These are phyloP conservation scores for Norana najaformis DNA, from an alignment of 2,888 invertebrate genomes.

Conservation along the genomic window DNA sequence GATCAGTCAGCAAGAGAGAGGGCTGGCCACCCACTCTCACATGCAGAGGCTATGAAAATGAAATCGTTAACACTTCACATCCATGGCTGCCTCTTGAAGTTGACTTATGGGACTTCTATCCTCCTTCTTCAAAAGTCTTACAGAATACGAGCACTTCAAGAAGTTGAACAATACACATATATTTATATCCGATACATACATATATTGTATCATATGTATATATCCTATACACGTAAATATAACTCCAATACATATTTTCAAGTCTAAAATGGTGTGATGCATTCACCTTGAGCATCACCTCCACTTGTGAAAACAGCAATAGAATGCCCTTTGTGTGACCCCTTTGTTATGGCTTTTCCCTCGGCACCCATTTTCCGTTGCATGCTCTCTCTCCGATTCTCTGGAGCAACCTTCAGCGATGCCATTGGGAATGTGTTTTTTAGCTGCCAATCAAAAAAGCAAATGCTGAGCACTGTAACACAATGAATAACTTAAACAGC, in stretches of 20 bases:
- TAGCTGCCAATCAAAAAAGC: not conserved
- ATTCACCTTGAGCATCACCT: conserved; percentile 85
- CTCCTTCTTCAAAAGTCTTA: too few species aligned
- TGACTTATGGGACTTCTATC: too few species aligned
- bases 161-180: too few species aligned
- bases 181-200: not conserved
- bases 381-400: conserved; percentile 38
- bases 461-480: not conserved
- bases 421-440: conserved; percentile 20
- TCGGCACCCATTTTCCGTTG: conserved; percentile 56
- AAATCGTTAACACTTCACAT: too few species aligned
- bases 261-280: not conserved
- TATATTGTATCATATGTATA: not conserved
- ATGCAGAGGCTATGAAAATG: too few species aligned
- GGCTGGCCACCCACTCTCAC: too few species aligned
- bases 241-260: not conserved
- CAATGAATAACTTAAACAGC: not conserved
- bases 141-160: too few species aligned
- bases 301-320: conserved; percentile 95
- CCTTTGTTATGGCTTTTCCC: conserved; percentile 57
- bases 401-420: not conserved
- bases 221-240: not conserved
- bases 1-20: too few species aligned
- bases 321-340: conserved; percentile 75
- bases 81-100: too few species aligned